Evolutionary conservation across 2,888 invertebrate genomes (phyloP), one percentile per base, ranked within the genome.

Genomic region (Papilio demoleus): DNA sequence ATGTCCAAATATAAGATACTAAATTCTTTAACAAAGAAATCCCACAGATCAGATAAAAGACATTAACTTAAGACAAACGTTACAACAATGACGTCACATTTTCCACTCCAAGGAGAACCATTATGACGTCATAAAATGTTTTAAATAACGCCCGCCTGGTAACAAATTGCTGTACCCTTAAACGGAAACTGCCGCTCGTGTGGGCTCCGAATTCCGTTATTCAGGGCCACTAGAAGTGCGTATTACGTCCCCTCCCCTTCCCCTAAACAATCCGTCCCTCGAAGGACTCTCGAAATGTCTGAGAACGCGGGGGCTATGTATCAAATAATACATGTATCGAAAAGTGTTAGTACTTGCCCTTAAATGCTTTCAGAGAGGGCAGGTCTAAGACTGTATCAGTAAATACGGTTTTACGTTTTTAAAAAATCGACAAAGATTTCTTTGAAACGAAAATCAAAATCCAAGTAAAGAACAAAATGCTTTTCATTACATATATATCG

Each of bases 241-340:
- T 64, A 64, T 64, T 68, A 64, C 63, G 34, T 67, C 71, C 70
- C 40, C 68, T 50, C 34, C 61, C 65, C 65, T 17, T 50, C 73
- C 72, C 68, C 70, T 42, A 66, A 59, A 63, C 68, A 63, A 64
- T 64, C 47, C 63, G 22, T 69, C 71, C 71, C 56, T 68, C 62
- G 24, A 64, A 76, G 76, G 67, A 67, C 75, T 71, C 75, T 75
- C 65, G 71, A 73, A 70, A 72, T 69, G 75, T 75, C 77, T 76
- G 70, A 71, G 70, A 45, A 63, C 65, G 68, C 62, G 22, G 38
- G 70, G 70, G 67, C 40, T 67, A 68, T 68, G 70, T 75, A 73
- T 77, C 64, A 76, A 75, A 74, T 75, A 74, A 75, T 73, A 77
- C 75, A 73, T 76, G 75, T 77, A 76, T 71, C 74, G 66, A 70